Evolutionary conservation across 1,140 invertebrate species (phyloP), one percentile per base, ranked within the genome.

Genomic region (Harpegnathos saltator): DNA sequence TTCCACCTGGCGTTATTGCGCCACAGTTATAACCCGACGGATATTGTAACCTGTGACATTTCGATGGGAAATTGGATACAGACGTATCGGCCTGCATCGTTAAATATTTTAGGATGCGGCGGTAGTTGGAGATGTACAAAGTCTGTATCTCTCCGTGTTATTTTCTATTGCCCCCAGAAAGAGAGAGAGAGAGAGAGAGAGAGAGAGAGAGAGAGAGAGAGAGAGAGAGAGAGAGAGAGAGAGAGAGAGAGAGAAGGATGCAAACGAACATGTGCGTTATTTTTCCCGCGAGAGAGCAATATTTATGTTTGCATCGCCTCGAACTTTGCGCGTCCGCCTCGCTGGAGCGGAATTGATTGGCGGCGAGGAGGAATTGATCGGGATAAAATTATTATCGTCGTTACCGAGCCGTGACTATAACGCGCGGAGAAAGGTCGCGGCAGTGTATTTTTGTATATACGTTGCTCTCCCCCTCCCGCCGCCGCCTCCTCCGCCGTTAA

Each of bases 341-440:
- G 48, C 3, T 56, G 52, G 52, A 80, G 75, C 75, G 65, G 14
- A 80, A 80, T 19, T 80, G 65, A 80, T 80, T n/a, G 19, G 26
- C 9, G 66, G 62, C 22, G 33, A 22, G 48, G 63, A 12, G 17
- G 75, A 5, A 65, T 71, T 80, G 75, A 80, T 80, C 75, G 75
- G 24, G 65, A 58, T 80, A 80, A 80, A 80, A 69, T 69, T 80
- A 80, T 71, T 80, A 58, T 58, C 52, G 65, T 71, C 75, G 52
- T 48, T 71, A 56, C 65, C 69, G 71, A 80, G 65, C 66, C 54
- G 48, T 80, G 63, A 69, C 75, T 78, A 48, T 71, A 58, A 78
- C 44, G 58, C n/a, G n/a, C n/a, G n/a, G n/a, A 24, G 24, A 52
- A 71, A 80, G 65, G 75, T 69, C 75, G 52, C 33, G 63, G 54